These are phyloP conservation scores for Epinotia bilunana DNA, from an alignment of 2,888 invertebrate genomes.

Conservation along the genomic window DNA sequence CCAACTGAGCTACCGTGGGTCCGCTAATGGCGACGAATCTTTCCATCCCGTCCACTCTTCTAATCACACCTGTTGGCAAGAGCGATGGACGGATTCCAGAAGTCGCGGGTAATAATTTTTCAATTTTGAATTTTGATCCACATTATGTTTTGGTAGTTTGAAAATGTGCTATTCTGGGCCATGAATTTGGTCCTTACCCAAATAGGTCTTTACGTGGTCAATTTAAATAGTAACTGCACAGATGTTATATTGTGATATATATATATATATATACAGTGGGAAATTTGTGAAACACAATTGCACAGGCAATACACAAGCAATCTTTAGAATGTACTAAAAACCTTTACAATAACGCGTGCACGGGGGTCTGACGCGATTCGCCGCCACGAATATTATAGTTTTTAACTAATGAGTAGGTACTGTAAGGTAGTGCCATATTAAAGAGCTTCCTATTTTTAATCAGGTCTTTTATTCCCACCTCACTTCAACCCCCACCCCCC, in stretches of 20 bases:
- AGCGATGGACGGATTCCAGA: too few relatives aligned
- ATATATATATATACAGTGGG: background rate
- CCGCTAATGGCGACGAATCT: too few relatives aligned
- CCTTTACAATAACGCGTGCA: background rate
- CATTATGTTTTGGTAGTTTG: background rate
- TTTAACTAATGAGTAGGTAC: conserved; percentile 49
- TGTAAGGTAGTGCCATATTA: conserved; percentile 83
- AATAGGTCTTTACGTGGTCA: background rate
- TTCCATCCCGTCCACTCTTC: too few relatives aligned
- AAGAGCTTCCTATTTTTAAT: conserved; percentile 83
- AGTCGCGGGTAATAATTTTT: too few relatives aligned
- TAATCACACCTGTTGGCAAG: too few relatives aligned
- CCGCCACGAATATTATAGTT: conserved; percentile 55
- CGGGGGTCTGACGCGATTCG: conserved; percentile 50
- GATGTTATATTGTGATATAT: conserved; percentile 21
- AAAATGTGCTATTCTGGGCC: background rate
- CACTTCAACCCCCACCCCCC: background rate
- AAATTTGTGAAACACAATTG: background rate
- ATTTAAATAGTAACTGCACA: conserved; percentile 1
- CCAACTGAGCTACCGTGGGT: too few relatives aligned
- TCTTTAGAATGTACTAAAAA: background rate
- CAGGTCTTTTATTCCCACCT: conserved; percentile 47
- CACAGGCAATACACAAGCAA: conserved; percentile 4
- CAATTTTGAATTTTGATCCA: too few relatives aligned
- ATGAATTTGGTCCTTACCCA: too few relatives aligned